Evolutionary conservation across 2,113 vertebrate genomes (phyloP), one percentile per base, ranked within the genome.

Genomic region (Tauraco erythrolophus): DNA sequence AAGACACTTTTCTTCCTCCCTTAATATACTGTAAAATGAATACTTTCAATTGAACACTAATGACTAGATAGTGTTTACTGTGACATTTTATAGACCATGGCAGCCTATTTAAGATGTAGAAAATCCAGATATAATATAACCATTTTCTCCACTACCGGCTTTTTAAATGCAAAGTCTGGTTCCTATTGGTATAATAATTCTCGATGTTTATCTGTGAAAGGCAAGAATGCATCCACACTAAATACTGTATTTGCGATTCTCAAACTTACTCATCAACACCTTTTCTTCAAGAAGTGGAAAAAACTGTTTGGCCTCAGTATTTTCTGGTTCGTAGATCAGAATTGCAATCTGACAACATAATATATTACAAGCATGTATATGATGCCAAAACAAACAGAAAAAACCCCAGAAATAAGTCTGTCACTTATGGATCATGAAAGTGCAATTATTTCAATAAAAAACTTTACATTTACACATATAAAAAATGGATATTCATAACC

Each of bases 291-390:
- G 98, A 91, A 99, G 98, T 50, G 97, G 97, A 79, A 98, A 98
- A 98, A 99, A 98, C 84, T 98, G 96, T 54, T 98, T 98, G 83
- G 98, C 98, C 91, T 99, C 98, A 39, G 97, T 96, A 94, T 99
- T 99, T 90, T 99, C 97, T 84, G 98, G 98, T 94, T 99, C 98
- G 94, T 98, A 99, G 95, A 98, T 97, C 70, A 99, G 98, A 95
- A 99, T 98, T 99, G 94, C 84, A 98, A 97, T 95, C 71, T 85
- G 71, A 97, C 61, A 96, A 94, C 11, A 82, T 78, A 91, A 81
- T 50, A 16, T 27, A 75, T 91, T 92, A 93, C 48, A 87, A 87
- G 81, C 48, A n/a, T 8, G 43, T n/a, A 77, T 56, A 85, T 48
- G 43, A 78, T 39, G 39, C 89, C 82, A 94, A 60, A 82, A 77